Percentiles rank a stretch among this genome's conserved stretches.
Conservation (phyloP, 2,797 vertebrate species). For the Sternarchorhynchus goeldii region DNA sequence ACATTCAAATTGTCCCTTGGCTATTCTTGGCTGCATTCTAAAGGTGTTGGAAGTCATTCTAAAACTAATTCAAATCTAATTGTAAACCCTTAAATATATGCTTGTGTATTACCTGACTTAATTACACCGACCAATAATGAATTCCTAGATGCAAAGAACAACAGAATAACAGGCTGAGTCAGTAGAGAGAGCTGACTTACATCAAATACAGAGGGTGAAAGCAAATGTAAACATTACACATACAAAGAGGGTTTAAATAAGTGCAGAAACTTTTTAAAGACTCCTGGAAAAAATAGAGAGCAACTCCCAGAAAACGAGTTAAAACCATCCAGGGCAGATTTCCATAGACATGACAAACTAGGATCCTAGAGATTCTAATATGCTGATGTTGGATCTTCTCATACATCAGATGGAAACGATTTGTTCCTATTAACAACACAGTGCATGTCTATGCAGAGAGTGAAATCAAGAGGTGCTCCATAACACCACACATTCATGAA, state of each 20-base stretch:
- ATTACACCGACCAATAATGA: not conserved
- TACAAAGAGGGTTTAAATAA: not conserved
- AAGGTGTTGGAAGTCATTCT: too few species aligned
- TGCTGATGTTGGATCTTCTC: conserved; percentile 22
- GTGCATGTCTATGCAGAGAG: not conserved
- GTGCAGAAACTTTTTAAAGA: not conserved
- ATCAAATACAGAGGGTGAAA: not conserved
- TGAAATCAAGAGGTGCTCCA: not conserved
- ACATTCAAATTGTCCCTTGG: not conserved
- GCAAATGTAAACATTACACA: not conserved
- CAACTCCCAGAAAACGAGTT: conserved; percentile 12
- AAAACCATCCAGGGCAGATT: conserved; percentile 8
- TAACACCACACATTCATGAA: conserved; percentile 4
- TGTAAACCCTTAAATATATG: not conserved
- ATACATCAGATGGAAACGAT: conserved; percentile 20
- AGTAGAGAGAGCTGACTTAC: not conserved
- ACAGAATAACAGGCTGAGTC: not conserved
- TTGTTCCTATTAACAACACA: not conserved
- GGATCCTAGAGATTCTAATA: conserved; percentile 11
- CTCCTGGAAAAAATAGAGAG: conserved; percentile 10
- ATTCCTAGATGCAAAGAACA: not conserved
- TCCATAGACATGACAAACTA: not conserved
- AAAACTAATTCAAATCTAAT: not conserved
- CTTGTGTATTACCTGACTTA: not conserved
- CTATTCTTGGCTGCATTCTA: not conserved